Evolutionary conservation across 2,888 invertebrate species (phyloP).

Genomic region (Ichneumon xanthorius): DNA sequence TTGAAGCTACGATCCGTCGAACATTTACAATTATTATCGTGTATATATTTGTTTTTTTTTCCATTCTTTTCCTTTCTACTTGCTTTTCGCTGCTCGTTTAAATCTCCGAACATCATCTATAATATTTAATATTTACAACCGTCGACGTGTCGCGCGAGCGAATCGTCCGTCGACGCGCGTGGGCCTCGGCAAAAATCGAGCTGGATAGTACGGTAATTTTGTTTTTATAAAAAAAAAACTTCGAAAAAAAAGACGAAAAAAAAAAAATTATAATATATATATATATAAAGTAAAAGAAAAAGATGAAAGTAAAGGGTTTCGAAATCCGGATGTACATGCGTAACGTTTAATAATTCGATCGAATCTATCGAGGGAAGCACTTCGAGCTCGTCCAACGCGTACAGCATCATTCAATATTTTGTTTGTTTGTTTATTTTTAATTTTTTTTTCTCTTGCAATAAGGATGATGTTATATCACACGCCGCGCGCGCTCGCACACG

Average conservation of each 20-base stretch:
- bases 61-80: constrained; percentile 37
- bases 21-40: constrained; percentile 45
- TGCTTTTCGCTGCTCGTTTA: constrained; percentile 42
- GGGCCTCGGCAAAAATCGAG: constrained; percentile 36
- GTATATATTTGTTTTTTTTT: neutral
- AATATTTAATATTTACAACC: constrained; percentile 63
- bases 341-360: constrained; percentile 23
- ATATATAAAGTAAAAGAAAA: constrained; percentile 39
- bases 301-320: constrained; percentile 26
- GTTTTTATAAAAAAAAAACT: constrained; percentile 28
- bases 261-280: neutral
- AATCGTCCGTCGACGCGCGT: constrained; percentile 25
- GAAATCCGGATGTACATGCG: constrained; percentile 43
- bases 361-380: constrained; percentile 48
- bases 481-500: neutral
- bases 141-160: constrained; percentile 55
- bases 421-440: neutral
- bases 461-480: constrained; percentile 35
- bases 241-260: neutral
- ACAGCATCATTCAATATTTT: constrained; percentile 20
- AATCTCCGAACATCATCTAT: constrained; percentile 62
- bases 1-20: constrained; percentile 36
- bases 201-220: constrained; percentile 30
- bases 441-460: neutral
- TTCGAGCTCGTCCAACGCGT: constrained; percentile 16